A percentile compares a stretch with the other conserved stretches of the same genome.
phyloP scores from a whole-genome alignment of 2,113 vertebrate species.

The Channa maculata region DNA sequence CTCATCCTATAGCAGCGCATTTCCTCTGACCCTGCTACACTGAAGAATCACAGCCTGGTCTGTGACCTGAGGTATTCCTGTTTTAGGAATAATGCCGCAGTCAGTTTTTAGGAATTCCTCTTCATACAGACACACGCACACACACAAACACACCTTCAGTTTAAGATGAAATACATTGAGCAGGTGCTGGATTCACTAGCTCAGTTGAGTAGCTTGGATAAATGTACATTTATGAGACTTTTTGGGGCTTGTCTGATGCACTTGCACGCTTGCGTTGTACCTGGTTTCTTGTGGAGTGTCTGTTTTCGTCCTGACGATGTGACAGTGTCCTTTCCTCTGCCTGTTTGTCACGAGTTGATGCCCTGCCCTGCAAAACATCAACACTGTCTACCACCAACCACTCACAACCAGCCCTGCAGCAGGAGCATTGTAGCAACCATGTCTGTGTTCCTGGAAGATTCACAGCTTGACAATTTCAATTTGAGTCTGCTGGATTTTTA shows the following conservation, averaged over 20 bases:
- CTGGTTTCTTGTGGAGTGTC: slow-evolving; percentile 95
- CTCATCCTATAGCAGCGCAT: slow-evolving; percentile 9
- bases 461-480: slow-evolving; percentile 47
- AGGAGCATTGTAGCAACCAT: slow-evolving; percentile 11
- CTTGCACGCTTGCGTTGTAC: slow-evolving; percentile 66
- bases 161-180: background rate
- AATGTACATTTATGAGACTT: background rate
- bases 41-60: slow-evolving; percentile 10
- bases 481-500: slow-evolving; percentile 8
- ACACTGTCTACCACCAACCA: slow-evolving; percentile 41
- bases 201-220: background rate
- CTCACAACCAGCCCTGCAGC: slow-evolving; percentile 33
- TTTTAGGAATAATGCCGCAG: background rate
- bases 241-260: background rate
- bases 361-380: slow-evolving; percentile 89
- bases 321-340: slow-evolving; percentile 90
- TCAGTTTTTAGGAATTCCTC: background rate
- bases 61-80: slow-evolving; percentile 13
- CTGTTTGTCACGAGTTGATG: slow-evolving; percentile 94
- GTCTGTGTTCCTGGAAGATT: slow-evolving; percentile 28
- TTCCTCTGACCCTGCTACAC: slow-evolving; percentile 4
- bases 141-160: background rate
- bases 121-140: background rate
- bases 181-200: background rate
- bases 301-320: slow-evolving; percentile 96